Percentiles rank a stretch among this genome's conserved stretches.
Conservation (phyloP, 2,797 vertebrate species). For the Myotis planiceps region DNA sequence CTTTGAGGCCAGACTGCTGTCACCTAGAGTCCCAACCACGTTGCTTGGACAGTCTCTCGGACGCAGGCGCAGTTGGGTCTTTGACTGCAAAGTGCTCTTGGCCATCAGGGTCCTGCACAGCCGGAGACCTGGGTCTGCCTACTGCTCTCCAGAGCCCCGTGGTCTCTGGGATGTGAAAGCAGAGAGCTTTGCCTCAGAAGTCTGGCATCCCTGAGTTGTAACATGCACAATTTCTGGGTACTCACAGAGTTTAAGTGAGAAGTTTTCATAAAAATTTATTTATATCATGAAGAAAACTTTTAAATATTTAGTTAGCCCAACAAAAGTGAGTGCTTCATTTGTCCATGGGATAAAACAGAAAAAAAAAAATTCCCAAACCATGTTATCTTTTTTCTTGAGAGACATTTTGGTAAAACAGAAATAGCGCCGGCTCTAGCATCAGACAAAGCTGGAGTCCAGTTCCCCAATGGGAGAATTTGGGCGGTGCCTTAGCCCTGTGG, state of each 20-base stretch:
- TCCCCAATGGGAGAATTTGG: background rate
- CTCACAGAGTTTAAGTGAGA: constrained; percentile 44
- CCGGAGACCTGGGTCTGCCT: background rate
- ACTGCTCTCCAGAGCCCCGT: background rate
- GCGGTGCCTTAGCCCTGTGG: too few species aligned
- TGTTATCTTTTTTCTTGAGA: background rate
- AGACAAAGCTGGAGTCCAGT: background rate
- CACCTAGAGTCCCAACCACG: constrained; percentile 41
- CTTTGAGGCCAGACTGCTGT: background rate
- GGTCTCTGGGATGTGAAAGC: background rate
- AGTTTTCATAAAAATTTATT: constrained; percentile 50
- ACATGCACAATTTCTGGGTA: background rate
- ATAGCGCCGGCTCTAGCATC: background rate
- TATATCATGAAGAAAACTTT: background rate
- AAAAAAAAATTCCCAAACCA: background rate
- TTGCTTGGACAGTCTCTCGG: background rate
- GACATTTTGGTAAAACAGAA: constrained; percentile 29
- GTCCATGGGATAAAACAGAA: background rate
- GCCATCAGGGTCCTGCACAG: background rate
- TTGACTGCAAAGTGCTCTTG: constrained; percentile 23
- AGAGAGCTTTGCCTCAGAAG: background rate
- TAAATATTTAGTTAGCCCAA: constrained; percentile 44
- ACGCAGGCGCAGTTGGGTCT: background rate
- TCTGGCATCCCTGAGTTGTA: background rate
- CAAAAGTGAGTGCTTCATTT: background rate